Base-by-base conservation (phyloP, 2,113 vertebrate species). In the Erinaceus europaeus region DNA sequence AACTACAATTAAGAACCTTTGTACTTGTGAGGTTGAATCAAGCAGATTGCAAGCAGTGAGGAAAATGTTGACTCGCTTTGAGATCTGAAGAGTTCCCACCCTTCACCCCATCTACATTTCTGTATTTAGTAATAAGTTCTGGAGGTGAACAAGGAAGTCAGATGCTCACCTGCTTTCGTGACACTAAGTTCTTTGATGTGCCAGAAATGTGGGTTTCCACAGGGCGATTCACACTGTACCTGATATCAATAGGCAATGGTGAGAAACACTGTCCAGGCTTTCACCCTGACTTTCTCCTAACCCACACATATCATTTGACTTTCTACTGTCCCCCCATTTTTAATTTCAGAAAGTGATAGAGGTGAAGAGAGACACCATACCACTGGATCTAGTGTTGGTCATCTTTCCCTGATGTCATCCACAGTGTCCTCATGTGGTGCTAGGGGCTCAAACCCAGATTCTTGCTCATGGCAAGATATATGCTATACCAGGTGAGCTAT, bases 181-280 rank as follows among this genome's bases (percentile, higher is more conserved):
- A 97, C 64, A 98, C 94, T 50, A 96, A 96, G 71, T 85, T 98
- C 94, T 99, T 99, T 77, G 98, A 97, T 65, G 98, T 95, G 83
- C 97, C 98, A 0, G 98, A 98, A 95, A 98, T 96, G 50, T 98
- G 98, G 8, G 98, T 99, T 95, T 99, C 99, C 64, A 99, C 98
- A 1, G 98, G 98, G 4, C 98, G 98, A 87, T 97, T 98, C 42
- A 98, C 88, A 0, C 98, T 99, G 96, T 99, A 99, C 98, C 99
- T 99, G 65, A 36, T 53, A n/a, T 55, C 76, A 61, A 74, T 7
- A 89, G 68, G 59, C 0, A 10, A 57, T n/a, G 15, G 29, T 29
- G 48, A 84, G 53, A 76, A 40, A 12, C 17, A 48, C 27, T 27
- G 69, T 25, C 59, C 10, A 55, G 50, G 1, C 38, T 40, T 61